Evolutionary conservation across 1,140 invertebrate genomes (phyloP), one percentile per base, ranked within the genome.

Genomic region (Piezodorus guildinii): DNA sequence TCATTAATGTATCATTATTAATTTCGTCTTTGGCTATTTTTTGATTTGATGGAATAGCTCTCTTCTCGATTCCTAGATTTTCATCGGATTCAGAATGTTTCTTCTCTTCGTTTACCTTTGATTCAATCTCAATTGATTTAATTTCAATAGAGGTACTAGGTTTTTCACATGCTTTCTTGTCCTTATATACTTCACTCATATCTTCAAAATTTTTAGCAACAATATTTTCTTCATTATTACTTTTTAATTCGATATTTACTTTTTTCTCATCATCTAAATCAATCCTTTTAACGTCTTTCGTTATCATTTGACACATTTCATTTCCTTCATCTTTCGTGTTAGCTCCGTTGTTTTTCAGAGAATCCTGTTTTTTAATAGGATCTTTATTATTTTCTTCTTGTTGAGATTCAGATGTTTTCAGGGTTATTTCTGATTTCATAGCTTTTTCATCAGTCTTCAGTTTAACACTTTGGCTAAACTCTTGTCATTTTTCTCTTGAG

Each of bases 141-240:
- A 39, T 1, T 12, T 39, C 34, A 39, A 39, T 12, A 39, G 34
- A 10, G 2, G 34, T 39, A 5, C 19, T 21, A 2, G 14, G 46
- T 49, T 17, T 49, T 49, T 49, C 46, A 17, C 19, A 14, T 49
- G 12, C 19, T 19, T 49, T 49, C 16, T 6, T 21, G 1, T 21
- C 19, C 19, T n/a, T n/a, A n/a, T 49, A 5, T 8, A 6, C 10
- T n/a, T 49, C 16, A 49, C 46, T 21, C 46, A 17, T 49, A 2
- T 17, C 12, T 8, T 64, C 63, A 45, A 66, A 44, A 64, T 60
- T 52, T 62, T 65, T 54, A 61, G 66, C 51, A 58, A 23, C 15
- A n/a, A 45, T 39, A 64, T 69, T 65, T 65, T 70, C 62, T 45
- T 66, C 56, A 60, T 66, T 59, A 49, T 65, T 60, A 66, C 49